phyloP scores from a whole-genome alignment of 2,888 invertebrate genomes.

The Creontiades dilutus region DNA sequence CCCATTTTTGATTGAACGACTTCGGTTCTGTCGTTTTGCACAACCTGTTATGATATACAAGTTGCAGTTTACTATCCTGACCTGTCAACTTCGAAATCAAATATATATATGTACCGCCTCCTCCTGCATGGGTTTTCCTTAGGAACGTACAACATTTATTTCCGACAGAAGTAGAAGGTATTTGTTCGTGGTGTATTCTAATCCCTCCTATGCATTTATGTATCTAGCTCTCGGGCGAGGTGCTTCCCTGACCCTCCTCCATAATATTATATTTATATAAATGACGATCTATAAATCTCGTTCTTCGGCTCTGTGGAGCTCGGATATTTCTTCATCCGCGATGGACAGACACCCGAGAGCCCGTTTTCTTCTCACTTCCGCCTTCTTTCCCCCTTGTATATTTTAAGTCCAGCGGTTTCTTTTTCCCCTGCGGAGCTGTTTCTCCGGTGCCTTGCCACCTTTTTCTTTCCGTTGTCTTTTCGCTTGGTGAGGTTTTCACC shows the following conservation, averaged over 20 bases:
- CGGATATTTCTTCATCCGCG: background rate
- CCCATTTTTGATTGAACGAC: too few relatives aligned
- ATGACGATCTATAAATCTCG: conserved; percentile 3
- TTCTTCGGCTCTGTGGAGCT: background rate
- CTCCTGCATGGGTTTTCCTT: too few relatives aligned
- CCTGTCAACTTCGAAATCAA: too few relatives aligned
- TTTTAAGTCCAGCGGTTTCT: conserved; percentile 12
- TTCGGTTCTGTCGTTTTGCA: too few relatives aligned
- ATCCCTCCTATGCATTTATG: conserved; percentile 7
- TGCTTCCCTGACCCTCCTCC: background rate
- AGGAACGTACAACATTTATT: background rate
- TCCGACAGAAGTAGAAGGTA: background rate
- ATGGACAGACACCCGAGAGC: background rate
- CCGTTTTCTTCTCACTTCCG: background rate
- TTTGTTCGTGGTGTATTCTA: background rate
- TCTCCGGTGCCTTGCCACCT: background rate
- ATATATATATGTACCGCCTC: too few relatives aligned
- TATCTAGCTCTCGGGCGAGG: background rate
- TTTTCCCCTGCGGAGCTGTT: background rate
- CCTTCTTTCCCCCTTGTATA: background rate
- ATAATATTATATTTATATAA: background rate
- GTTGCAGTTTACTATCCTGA: too few relatives aligned
- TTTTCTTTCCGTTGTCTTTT: background rate
- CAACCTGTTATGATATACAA: too few relatives aligned
- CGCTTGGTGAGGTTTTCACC: background rate